Evolutionary conservation across 1,140 invertebrate species (phyloP).

Genomic region (Drosophila subobscura): DNA sequence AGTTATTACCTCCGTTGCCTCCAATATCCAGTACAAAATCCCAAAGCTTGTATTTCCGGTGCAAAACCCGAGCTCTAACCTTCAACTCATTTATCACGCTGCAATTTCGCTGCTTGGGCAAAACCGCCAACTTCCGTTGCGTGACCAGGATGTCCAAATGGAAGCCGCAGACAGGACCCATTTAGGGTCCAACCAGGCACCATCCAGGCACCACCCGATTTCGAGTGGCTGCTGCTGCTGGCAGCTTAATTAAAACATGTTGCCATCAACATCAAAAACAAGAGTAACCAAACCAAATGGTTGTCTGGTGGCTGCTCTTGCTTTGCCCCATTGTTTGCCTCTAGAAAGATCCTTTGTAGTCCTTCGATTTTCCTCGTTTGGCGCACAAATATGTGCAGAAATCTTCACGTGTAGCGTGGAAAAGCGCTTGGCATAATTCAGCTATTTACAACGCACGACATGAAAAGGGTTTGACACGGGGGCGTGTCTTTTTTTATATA

Average conservation of each 20-base stretch:
- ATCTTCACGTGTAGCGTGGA: slow-evolving; percentile 13
- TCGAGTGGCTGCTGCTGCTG: slow-evolving; percentile 22
- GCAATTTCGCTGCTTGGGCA: slow-evolving; percentile 25
- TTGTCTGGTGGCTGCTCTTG: not conserved
- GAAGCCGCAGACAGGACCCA: not conserved
- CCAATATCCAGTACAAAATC: not conserved
- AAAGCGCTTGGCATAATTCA: slow-evolving; percentile 48
- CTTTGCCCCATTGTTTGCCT: not conserved
- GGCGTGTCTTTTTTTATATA: slow-evolving; percentile 39
- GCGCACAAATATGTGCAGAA: slow-evolving; percentile 41
- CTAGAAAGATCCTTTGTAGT: not conserved
- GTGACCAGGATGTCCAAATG: slow-evolving; percentile 41
- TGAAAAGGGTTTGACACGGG: slow-evolving; percentile 75
- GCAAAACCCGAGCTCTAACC: not conserved
- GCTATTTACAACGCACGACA: slow-evolving; percentile 44
- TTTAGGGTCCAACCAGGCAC: not conserved
- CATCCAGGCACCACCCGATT: not conserved
- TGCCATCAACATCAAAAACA: slow-evolving; percentile 34
- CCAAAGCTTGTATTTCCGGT: too few species aligned
- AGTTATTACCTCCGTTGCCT: too few species aligned
- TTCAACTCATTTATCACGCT: slow-evolving; percentile 22
- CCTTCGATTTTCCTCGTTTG: too few species aligned
- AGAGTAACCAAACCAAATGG: slow-evolving; percentile 16
- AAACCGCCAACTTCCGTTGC: slow-evolving; percentile 50
- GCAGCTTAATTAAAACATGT: slow-evolving; percentile 72